Evolutionary conservation across 2,113 vertebrate genomes (phyloP), one percentile per base, ranked within the genome.

Genomic region (Gnathonemus longibarbis): DNA sequence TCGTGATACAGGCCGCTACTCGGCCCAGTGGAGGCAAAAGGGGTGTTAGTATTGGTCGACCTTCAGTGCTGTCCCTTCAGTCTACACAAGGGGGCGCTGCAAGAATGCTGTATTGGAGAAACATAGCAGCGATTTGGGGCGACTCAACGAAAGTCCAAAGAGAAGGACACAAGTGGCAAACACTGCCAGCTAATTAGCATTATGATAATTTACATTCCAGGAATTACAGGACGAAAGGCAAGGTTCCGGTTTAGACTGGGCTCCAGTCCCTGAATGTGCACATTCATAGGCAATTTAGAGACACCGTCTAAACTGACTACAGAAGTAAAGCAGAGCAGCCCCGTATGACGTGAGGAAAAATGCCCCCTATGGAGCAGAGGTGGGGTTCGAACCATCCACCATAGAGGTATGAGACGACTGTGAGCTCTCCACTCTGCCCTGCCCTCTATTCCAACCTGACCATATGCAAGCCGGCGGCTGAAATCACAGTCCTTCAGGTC

Each of bases 391-490:
- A 77, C 5, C 31, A 0, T 4, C 11, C 15, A 3, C 27, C 31
- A 13, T 35, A 19, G 10, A 1, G 11, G 2, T 35, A 70, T 1
- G 3, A 70, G 9, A 27, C 0, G 1, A 17, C 4, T 66, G 9
- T 10, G 62, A 66, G n/a, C 3, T 31, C 9, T 1, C n/a, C 58
- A 3, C n/a, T 31, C 62, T 66, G 62, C n/a, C 9, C 62, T 66
- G 62, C n/a, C 9, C 62, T 31, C 62, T 66, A 1, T 27, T 13
- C n/a, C 62, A 27, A 66, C 62, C n/a, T 1, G 58, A 3, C n/a
- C 24, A 11, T 3, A 9, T 1, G 7, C n/a, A 27, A 0, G 9
- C 9, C 0, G 0, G n/a, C 0, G 11, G n/a, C n/a, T 27, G n/a
- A 31, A 66, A 11, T 66, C n/a, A 13, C 10, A n/a, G n/a, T 10